These are phyloP conservation scores for Drosophila ambigua DNA, from an alignment of 1,140 invertebrate species.

Conservation along the genomic window DNA sequence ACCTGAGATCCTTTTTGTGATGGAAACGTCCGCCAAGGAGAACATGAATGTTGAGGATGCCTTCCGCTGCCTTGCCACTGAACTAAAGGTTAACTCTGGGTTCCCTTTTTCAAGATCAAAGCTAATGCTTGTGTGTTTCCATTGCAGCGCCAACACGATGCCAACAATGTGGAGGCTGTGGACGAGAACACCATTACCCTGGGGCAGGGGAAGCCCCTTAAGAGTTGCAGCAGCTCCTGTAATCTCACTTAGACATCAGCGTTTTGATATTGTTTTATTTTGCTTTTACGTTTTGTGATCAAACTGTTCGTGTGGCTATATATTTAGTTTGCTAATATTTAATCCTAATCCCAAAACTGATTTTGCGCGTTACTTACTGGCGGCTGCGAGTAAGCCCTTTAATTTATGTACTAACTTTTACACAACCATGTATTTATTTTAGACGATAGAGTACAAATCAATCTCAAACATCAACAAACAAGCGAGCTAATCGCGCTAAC, in stretches of 20 bases:
- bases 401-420: constrained; percentile 64
- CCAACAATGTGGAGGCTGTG: constrained; percentile 60
- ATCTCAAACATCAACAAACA: constrained; percentile 65
- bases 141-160: constrained; percentile 70
- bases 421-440: constrained; percentile 55
- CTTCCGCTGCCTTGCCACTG: constrained; percentile 94
- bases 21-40: constrained; percentile 97
- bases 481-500: constrained; percentile 52
- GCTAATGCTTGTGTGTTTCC: not conserved
- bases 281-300: constrained; percentile 72
- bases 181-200: constrained; percentile 71
- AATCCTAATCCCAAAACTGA: constrained; percentile 51
- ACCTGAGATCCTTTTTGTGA: constrained; percentile 91
- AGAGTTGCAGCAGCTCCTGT: constrained; percentile 81
- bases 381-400: constrained; percentile 11
- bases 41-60: constrained; percentile 97
- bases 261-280: constrained; percentile 31
- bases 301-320: constrained; percentile 73
- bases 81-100: constrained; percentile 88
- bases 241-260: constrained; percentile 71
- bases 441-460: constrained; percentile 74
- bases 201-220: constrained; percentile 77
- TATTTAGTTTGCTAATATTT: constrained; percentile 53
- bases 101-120: not conserved
- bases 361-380: constrained; percentile 35